These are phyloP conservation scores for Gallinago nigripennis DNA, from an alignment of 2,797 vertebrate species.

Conservation along the genomic window DNA sequence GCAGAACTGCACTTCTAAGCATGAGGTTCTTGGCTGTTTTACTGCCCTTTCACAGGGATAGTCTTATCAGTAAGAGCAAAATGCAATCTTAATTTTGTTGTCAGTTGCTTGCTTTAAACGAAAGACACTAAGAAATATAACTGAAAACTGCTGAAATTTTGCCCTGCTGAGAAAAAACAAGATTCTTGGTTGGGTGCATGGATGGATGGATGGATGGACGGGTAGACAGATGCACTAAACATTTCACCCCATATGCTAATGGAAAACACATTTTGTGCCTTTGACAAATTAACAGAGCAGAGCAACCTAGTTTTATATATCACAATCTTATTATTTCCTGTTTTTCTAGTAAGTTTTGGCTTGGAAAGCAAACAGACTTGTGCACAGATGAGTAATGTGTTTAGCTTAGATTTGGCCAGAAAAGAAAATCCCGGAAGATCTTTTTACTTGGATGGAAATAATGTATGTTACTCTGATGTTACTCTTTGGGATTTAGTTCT, in stretches of 20 bases:
- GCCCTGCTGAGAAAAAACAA: background rate
- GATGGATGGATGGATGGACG: background rate
- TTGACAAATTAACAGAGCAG: slow-evolving; percentile 39
- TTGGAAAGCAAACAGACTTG: slow-evolving; percentile 11
- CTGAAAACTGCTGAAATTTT: slow-evolving; percentile 15
- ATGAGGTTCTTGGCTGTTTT: background rate
- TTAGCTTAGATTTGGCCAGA: slow-evolving; percentile 49
- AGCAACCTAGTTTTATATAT: slow-evolving; percentile 33
- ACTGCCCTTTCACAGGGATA: background rate
- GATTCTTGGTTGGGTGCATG: background rate
- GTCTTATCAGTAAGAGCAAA: background rate
- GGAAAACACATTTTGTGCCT: slow-evolving; percentile 42
- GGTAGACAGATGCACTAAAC: background rate
- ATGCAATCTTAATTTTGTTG: background rate
- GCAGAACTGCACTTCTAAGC: background rate
- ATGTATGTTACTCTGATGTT: background rate
- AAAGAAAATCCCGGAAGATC: background rate
- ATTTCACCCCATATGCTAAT: slow-evolving; percentile 9
- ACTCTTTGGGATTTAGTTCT: slow-evolving; percentile 6
- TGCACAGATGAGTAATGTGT: slow-evolving; percentile 49
- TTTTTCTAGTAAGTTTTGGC: slow-evolving; percentile 45
- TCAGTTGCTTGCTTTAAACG: background rate
- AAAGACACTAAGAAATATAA: background rate
- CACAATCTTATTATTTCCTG: slow-evolving; percentile 39
- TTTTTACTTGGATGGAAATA: slow-evolving; percentile 47